These are phyloP conservation scores for Podocnemis expansa DNA, from an alignment of 2,113 vertebrate genomes.

Conservation along the genomic window DNA sequence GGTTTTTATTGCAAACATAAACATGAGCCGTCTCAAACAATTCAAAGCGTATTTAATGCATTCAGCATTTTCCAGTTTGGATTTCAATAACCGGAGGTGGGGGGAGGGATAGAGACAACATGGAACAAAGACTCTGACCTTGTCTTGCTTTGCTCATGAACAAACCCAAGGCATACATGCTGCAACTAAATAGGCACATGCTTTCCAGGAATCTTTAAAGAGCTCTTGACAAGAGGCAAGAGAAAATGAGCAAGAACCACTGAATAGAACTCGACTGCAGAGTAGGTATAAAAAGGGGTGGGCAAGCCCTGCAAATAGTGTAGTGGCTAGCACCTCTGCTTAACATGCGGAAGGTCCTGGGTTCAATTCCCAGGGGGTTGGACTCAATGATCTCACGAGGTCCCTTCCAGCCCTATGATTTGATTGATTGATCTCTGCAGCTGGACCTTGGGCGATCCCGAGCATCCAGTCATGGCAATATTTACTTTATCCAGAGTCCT, in stretches of 20 bases:
- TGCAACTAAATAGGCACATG: fast-evolving
- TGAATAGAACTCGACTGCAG: fast-evolving
- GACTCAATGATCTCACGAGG: too few relatives aligned
- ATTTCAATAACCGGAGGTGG: neutral
- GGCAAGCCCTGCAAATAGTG: too few relatives aligned
- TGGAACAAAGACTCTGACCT: neutral
- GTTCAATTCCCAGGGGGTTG: too few relatives aligned
- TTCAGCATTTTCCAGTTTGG: neutral
- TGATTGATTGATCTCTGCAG: too few relatives aligned
- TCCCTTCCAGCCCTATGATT: too few relatives aligned
- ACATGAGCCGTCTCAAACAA: neutral
- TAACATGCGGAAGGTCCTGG: too few relatives aligned
- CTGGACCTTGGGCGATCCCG: neutral
- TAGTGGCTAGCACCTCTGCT: too few relatives aligned
- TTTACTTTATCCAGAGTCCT: neutral
- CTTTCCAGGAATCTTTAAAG: neutral
- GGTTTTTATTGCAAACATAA: constrained; percentile 55
- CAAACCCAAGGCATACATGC: neutral
- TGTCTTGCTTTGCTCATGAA: neutral
- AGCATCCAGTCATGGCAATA: fast-evolving
- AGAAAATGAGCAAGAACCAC: neutral
- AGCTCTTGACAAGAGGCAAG: fast-evolving
- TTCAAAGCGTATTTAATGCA: neutral
- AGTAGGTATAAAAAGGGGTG: fast-evolving
- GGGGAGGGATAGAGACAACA: neutral